Evolutionary conservation across 2,113 vertebrate species (phyloP).

Genomic region (Calypte anna): DNA sequence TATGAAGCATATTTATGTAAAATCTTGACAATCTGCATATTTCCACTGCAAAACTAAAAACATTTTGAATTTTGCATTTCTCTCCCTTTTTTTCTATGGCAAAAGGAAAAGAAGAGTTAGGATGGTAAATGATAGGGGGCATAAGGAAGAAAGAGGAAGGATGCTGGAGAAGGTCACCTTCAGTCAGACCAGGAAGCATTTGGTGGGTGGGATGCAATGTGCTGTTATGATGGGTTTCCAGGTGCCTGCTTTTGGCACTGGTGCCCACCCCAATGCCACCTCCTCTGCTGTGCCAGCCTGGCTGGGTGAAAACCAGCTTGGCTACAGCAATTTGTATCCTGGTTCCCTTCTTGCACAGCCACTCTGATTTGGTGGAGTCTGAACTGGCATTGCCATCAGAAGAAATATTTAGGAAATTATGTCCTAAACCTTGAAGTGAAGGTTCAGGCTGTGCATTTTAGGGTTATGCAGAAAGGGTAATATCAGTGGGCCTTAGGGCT

Average conservation of each 20-base stretch:
- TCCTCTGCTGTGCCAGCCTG: neutral
- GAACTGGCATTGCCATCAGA: neutral
- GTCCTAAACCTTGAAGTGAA: neutral
- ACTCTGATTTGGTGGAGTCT: neutral
- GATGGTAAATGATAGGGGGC: neutral
- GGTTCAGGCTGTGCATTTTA: neutral
- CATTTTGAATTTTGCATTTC: neutral
- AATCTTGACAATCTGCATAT: neutral
- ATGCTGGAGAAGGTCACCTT: neutral
- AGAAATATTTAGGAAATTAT: neutral
- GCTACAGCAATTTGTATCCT: neutral
- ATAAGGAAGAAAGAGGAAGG: neutral
- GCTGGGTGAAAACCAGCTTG: neutral
- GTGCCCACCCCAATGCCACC: fast-evolving
- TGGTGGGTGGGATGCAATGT: neutral
- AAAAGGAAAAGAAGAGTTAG: neutral
- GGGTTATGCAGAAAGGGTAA: neutral
- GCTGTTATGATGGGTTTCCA: neutral
- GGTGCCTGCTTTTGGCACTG: fast-evolving
- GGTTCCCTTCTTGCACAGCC: neutral
- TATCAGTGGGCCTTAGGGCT: fast-evolving
- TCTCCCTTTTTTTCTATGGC: neutral
- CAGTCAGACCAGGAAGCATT: neutral
- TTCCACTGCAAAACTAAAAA: neutral
- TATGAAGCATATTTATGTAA: fast-evolving